Conservation (phyloP, 1,140 invertebrate species). For the Caenorhabditis tropicalis region DNA sequence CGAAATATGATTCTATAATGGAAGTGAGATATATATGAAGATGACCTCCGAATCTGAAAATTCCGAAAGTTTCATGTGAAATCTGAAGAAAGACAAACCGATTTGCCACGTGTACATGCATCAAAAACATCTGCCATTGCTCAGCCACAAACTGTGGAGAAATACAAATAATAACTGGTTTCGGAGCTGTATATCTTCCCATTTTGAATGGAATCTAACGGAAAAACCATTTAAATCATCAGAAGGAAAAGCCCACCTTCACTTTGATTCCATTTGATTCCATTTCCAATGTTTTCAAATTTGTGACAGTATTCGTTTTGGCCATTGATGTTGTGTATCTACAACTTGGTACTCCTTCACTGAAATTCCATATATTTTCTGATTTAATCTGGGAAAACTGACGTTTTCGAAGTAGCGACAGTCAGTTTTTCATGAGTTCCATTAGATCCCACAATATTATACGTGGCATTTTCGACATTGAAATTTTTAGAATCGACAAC, state of each 20-base stretch:
- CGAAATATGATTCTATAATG: conserved; percentile 5
- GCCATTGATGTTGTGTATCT: background rate
- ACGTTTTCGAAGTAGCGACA: background rate
- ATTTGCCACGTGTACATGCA: conserved; percentile 11
- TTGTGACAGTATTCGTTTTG: background rate
- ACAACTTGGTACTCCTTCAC: background rate
- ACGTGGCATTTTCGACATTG: background rate
- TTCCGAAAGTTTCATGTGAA: background rate
- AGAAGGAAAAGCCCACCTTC: background rate
- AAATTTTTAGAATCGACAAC: background rate
- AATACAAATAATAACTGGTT: conserved; percentile 18
- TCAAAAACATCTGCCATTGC: conserved; percentile 8
- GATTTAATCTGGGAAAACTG: no score
- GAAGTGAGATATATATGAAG: conserved; percentile 20
- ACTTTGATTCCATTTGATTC: conserved; percentile 15
- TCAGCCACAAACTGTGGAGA: conserved; percentile 30
- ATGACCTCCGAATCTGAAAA: conserved; percentile 13
- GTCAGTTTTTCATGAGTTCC: background rate
- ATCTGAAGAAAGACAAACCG: background rate
- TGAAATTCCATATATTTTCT: no score
- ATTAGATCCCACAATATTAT: background rate
- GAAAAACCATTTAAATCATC: background rate
- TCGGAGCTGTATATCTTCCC: background rate
- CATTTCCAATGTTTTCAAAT: background rate
- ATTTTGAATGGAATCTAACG: conserved; percentile 13